These are phyloP conservation scores for Nyctibius bracteatus DNA, from an alignment of 2,113 vertebrate genomes.

Conservation along the genomic window DNA sequence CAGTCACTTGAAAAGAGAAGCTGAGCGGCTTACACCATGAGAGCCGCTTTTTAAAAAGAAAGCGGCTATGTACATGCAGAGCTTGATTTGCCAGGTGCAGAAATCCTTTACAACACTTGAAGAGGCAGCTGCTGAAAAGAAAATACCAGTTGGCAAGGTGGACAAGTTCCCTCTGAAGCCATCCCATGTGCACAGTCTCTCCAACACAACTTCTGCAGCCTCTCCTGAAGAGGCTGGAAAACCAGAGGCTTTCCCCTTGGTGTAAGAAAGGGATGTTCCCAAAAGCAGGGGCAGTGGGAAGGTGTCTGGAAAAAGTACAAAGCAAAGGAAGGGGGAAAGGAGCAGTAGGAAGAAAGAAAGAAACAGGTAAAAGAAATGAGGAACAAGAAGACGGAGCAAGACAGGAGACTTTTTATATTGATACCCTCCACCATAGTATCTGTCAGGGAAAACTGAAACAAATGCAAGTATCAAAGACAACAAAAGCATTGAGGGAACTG, in stretches of 20 bases:
- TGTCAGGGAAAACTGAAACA: neutral
- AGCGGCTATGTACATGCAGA: neutral
- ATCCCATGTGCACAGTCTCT: accelerated
- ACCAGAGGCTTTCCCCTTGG: neutral
- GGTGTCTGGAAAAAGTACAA: neutral
- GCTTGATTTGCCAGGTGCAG: neutral
- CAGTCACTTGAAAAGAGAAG: neutral
- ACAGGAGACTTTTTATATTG: neutral
- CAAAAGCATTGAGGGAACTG: neutral
- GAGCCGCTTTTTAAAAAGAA: neutral
- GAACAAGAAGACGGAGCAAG: neutral
- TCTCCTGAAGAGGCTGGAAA: neutral
- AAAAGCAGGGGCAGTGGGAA: neutral
- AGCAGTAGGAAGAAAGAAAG: neutral
- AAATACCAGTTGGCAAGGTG: neutral
- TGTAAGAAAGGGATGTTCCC: neutral
- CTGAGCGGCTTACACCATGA: neutral
- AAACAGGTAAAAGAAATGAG: neutral
- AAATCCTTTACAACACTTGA: neutral
- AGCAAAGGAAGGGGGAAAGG: neutral
- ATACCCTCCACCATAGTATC: neutral
- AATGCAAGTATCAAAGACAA: neutral
- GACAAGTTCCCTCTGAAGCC: neutral
- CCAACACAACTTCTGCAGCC: neutral
- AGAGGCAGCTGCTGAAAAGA: neutral